phyloP scores from a whole-genome alignment of 1,140 invertebrate genomes.

The Pissodes strobi region DNA sequence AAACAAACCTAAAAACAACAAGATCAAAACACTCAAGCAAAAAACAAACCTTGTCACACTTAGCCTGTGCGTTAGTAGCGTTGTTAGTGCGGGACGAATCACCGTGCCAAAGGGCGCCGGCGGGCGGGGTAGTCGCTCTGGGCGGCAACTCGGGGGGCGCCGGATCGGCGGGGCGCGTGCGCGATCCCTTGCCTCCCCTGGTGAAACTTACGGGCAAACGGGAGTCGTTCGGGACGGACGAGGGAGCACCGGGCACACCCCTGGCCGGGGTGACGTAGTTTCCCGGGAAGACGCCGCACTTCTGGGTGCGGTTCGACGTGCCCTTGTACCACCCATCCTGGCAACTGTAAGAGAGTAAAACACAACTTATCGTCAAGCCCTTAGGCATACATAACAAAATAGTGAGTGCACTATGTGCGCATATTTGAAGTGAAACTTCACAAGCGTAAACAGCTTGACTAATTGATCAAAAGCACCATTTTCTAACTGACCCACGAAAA shows the following conservation, averaged over 20 bases:
- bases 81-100: constrained; percentile 60
- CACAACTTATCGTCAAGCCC: too few relatives aligned
- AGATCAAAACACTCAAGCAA: too few relatives aligned
- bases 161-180: constrained; percentile 14
- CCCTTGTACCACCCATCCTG: constrained; percentile 98
- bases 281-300: constrained; percentile 92
- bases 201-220: constrained; percentile 52
- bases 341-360: constrained; percentile 65
- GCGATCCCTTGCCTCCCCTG: constrained; percentile 56
- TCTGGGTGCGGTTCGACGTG: constrained; percentile 80
- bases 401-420: too few relatives aligned
- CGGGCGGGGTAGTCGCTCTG: constrained; percentile 61
- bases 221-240: constrained; percentile 20
- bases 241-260: constrained; percentile 43
- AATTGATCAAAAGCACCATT: too few relatives aligned
- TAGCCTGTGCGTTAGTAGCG: constrained; percentile 52
- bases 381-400: too few relatives aligned
- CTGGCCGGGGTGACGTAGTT: constrained; percentile 85
- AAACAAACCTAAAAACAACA: too few relatives aligned
- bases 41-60: constrained; percentile 65
- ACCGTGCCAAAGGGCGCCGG: constrained; percentile 6
- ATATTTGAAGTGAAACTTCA: too few relatives aligned
- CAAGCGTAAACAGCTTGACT: too few relatives aligned
- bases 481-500: neutral
- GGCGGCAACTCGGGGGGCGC: constrained; percentile 70